Conservation (phyloP, 2,888 invertebrate species). For the Philhelius pedissequus region DNA sequence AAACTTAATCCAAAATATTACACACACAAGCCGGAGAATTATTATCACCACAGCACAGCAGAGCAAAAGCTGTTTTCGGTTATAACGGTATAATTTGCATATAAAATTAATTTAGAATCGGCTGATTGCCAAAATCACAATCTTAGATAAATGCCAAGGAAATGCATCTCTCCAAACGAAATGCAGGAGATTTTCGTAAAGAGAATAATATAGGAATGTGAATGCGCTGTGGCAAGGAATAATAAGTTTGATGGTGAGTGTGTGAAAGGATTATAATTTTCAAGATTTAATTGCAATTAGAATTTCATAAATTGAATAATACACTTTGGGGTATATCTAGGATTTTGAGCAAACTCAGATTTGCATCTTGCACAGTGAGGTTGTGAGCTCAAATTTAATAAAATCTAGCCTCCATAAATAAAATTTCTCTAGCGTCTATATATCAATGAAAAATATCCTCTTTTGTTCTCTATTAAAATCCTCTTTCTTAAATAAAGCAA, state of each 20-base stretch:
- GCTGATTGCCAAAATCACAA: conserved; percentile 4
- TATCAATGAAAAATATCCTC: no score
- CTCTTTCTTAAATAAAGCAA: no score
- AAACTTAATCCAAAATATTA: neutral
- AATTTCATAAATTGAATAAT: no score
- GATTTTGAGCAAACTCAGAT: no score
- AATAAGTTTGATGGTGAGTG: neutral
- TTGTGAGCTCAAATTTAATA: no score
- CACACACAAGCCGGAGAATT: neutral
- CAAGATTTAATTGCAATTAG: neutral
- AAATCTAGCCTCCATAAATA: no score
- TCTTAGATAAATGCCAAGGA: neutral
- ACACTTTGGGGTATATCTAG: no score
- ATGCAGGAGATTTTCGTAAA: neutral
- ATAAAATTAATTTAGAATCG: neutral
- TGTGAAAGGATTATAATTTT: neutral
- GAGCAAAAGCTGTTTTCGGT: neutral
- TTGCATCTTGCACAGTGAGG: no score
- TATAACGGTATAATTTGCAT: conserved; percentile 7
- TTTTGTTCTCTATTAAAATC: no score
- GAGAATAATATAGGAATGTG: neutral
- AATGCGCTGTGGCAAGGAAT: neutral
- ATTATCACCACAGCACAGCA: neutral
- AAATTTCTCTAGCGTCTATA: no score
- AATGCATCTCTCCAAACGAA: neutral